Base-by-base conservation (phyloP, 1,140 invertebrate genomes). In the Nephila pilipes region DNA sequence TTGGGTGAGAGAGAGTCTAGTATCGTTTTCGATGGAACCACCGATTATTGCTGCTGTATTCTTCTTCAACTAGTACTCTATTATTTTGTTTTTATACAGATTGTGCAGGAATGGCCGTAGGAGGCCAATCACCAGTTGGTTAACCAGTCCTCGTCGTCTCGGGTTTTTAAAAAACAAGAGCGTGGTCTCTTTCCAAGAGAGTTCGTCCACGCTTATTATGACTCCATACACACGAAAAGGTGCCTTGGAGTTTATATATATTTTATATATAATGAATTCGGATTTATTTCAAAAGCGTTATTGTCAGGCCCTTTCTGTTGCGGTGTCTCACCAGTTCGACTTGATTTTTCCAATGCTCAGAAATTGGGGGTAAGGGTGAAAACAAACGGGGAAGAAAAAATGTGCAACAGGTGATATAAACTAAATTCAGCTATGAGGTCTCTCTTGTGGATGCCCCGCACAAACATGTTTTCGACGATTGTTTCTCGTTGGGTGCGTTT, bases 381-480 rank as follows among this genome's bases (percentile, higher is more conserved):
- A 88, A 75, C 60, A 90, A 88, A 90, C 46, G 60, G 69, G 69
- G 22, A 36, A n/a, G n/a, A 69, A 75, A 89, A 90, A 79, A 58
- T 80, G 88, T 90, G 88, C 88, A 90, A 90, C 88, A 80, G 80
- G 88, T 90, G 75, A 80, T 65, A 87, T 60, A 65, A 75, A 90
- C 46, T 80, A 46, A 58, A 55, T 63, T 38, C 55, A 46, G 69
- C 87, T 88, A 88, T 88, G 60, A 88, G 58, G 87, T 88, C 87
- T 69, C 36, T 83, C 81, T 83, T 83, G 81, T 83, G 38, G 54
- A 55, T 32, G 10, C 16, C 69, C 69, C 69, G 25, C 69, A 46
- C 46, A 46, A 46, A 46, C 46, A 57, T 22, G 81, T 83, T 46
- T 46, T 46, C 38, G 81, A 83, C 54, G 36, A 54, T 81, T 36